Base-by-base conservation (phyloP, 2,113 vertebrate species). In the Thamnaconus septentrionalis region DNA sequence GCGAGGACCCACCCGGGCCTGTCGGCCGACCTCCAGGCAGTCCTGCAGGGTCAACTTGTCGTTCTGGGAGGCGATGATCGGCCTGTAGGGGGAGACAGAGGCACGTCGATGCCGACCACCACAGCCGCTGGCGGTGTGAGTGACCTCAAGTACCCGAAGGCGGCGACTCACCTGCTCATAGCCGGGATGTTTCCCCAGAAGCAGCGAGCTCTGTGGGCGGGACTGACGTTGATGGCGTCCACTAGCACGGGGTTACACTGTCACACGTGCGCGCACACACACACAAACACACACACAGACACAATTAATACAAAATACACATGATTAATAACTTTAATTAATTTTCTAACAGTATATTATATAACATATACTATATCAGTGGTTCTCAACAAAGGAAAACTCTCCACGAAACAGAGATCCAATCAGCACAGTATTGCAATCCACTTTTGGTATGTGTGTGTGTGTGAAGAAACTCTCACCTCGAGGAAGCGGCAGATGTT, bases 121-220 rank as follows among this genome's bases (percentile, higher is more conserved):
- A 10, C 10, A 3, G 8, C 49, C 3, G 49, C 11, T 2, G 49
- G 10, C 6, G 6, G 11, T 55, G 4, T 54, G 41, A n/a, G 6
- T 5, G 11, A 6, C 50, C 5, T 18, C 41, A 7, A 31, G 8
- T 3, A 7, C 5, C 8, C 0, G 40, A 39, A 6, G 4, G 51
- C 8, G 41, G 3, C 0, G 9, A 56, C 61, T 42, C 1, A 98
- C 96, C 96, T 94, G 92, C 94, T 93, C 96, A 98, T 98, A 12
- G 95, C 96, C 0, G 96, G 96, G 9, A 98, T 92, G 87, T 98
- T 98, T 43, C 96, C 96, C 96, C 96, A 98, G 83, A 97, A 98
- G 61, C 94, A 96, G 3, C 94, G 92, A 0, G 95, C 93, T 84
- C 93, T 87, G 85, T 96, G 94, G 7, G 96, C 93, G 3, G 96